Evolutionary conservation across 2,113 vertebrate genomes (phyloP), one percentile per base, ranked within the genome.

Genomic region (Helogale parvula): DNA sequence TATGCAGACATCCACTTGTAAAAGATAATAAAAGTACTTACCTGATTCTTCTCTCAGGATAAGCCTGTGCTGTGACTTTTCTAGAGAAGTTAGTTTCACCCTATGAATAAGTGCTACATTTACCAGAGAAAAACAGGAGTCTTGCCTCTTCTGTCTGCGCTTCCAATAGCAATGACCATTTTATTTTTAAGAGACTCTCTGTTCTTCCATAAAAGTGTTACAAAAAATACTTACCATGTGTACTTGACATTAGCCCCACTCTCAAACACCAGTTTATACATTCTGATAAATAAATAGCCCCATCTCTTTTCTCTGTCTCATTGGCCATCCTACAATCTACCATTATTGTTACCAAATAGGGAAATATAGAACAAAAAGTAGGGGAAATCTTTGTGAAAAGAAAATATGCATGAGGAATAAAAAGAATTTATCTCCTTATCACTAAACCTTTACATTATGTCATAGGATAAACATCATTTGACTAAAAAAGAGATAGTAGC

Each of bases 121-220:
- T 94, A 16, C 29, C 35, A 45, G 41, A 76, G 65, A 52, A 88
- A 90, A 50, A 12, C 17, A 19, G 27, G 15, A 93, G 19, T 8
- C 82, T 16, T 25, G 17, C 25, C 14, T 84, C 69, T 50, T 91
- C 19, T 47, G 14, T 47, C 23, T 63, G 16, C 8, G 27, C 21
- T 71, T n/a, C 77, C 81, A 88, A 80, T 25, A 60, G 29, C 65
- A 77, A 38, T 54, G 81, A 96, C 85, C 69, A 77, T 74, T 97
- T 94, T 27, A 27, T 72, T 69, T 93, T 94, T 45, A 81, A 92
- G 35, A n/a, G n/a, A 38, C 50, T 72, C 88, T 97, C 33, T 74
- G 85, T 84, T 63, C 27, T 60, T 82, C 52, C 89, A 47, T 31
- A 69, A 88, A 90, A 97, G 63, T 29, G 65, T 92, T 80, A 52